phyloP scores from a whole-genome alignment of 2,888 invertebrate species.

The Campoplex capitator region DNA sequence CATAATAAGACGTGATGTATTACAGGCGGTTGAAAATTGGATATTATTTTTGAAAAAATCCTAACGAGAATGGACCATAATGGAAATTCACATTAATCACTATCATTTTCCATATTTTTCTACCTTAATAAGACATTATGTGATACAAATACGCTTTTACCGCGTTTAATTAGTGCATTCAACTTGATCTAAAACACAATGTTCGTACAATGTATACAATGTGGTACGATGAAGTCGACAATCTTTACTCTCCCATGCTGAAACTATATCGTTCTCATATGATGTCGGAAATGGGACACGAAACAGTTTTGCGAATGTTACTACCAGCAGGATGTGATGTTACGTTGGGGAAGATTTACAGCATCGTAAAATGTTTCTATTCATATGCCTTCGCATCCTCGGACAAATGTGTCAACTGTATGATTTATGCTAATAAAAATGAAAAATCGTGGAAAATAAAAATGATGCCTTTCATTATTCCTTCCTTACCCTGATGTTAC shows the following conservation, averaged over 20 bases:
- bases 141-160: no score
- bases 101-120: no score
- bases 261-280: conserved; percentile 58
- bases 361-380: conserved; percentile 27
- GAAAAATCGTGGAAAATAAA: background rate
- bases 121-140: no score
- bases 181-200: no score
- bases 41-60: no score
- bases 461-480: background rate
- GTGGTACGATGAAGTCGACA: conserved; percentile 36
- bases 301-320: conserved; percentile 29
- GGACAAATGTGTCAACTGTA: conserved; percentile 28
- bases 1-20: no score
- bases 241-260: background rate
- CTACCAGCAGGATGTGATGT: conserved; percentile 26
- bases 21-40: no score
- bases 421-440: conserved; percentile 6
- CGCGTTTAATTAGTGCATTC: no score
- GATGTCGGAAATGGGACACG: conserved; percentile 49
- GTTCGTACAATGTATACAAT: background rate
- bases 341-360: conserved; percentile 7
- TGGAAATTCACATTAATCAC: no score
- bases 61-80: no score
- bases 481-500: conserved; percentile 25
- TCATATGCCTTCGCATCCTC: background rate